Conservation (phyloP, 1,140 invertebrate genomes). For the Macrocentrus cingulum region DNA sequence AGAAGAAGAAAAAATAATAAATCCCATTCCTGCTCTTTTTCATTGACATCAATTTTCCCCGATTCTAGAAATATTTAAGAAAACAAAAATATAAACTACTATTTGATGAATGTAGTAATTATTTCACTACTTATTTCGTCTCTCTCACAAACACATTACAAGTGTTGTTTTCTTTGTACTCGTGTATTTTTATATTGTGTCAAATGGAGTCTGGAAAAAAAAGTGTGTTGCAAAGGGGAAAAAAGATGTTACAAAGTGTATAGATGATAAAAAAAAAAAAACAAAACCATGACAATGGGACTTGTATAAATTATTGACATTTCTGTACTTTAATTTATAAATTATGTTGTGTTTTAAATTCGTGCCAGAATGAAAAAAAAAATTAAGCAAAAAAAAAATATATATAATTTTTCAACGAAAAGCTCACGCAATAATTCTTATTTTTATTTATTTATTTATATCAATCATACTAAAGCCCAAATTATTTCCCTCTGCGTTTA, state of each 20-base stretch:
- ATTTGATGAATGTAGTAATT: too few species aligned
- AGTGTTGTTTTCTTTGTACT: slow-evolving; percentile 2
- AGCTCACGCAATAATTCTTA: slow-evolving; percentile 29
- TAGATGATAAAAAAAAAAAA: slow-evolving; percentile 25
- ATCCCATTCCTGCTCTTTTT: not conserved
- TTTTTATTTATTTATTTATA: slow-evolving; percentile 31
- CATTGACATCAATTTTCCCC: not conserved
- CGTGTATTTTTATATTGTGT: slow-evolving; percentile 15
- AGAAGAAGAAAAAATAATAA: too few species aligned
- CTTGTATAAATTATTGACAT: slow-evolving; percentile 57
- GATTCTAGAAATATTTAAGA: too few species aligned
- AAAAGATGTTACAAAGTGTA: not conserved
- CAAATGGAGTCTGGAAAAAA: too few species aligned
- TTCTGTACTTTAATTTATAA: slow-evolving; percentile 60
- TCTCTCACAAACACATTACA: not conserved
- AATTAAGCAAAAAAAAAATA: too few species aligned
- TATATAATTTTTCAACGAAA: slow-evolving; percentile 58
- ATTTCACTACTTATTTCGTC: slow-evolving; percentile 19
- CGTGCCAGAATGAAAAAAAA: slow-evolving; percentile 55
- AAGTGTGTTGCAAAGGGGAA: too few species aligned
- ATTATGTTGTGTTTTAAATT: slow-evolving; percentile 58
- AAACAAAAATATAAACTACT: too few species aligned
- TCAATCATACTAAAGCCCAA: too few species aligned
- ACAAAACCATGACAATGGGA: slow-evolving; percentile 23
- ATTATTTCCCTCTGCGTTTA: slow-evolving; percentile 11